Percentiles rank a stretch among this genome's conserved stretches.
Evolutionary conservation across 1,140 invertebrate species (phyloP).

Genomic region (Ceratitis capitata): DNA sequence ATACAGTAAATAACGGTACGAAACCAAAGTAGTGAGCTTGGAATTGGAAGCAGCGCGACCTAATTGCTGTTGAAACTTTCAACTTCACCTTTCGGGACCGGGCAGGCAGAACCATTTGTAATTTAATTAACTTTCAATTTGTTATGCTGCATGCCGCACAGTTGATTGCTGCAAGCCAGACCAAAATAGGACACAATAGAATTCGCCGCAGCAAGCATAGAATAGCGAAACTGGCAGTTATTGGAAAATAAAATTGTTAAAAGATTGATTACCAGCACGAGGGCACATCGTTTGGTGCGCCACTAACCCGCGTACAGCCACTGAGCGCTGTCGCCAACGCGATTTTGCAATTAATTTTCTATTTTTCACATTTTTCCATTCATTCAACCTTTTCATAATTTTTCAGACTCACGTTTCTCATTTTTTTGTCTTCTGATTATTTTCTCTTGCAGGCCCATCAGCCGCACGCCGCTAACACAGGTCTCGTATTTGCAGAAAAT

Average conservation of each 20-base stretch:
- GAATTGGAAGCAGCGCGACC: not conserved
- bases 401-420: not conserved
- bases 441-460: slow-evolving; percentile 70
- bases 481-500: slow-evolving; percentile 64
- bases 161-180: not conserved
- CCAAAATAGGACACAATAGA: not conserved
- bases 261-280: not conserved
- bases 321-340: not conserved
- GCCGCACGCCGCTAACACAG: slow-evolving; percentile 61
- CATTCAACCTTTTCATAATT: slow-evolving; percentile 1
- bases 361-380: slow-evolving; percentile 31
- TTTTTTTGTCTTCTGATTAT: slow-evolving; percentile 3
- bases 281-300: not conserved
- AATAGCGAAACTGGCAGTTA: not conserved
- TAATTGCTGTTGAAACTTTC: slow-evolving; percentile 11
- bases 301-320: not conserved
- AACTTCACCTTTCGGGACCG: slow-evolving; percentile 2
- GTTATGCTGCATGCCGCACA: slow-evolving; percentile 46
- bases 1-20: not conserved
- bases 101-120: slow-evolving; percentile 39
- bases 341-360: slow-evolving; percentile 47
- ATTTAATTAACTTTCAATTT: slow-evolving; percentile 62
- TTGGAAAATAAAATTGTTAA: slow-evolving; percentile 32
- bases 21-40: not conserved
- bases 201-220: not conserved